Evolutionary conservation across 2,888 invertebrate species (phyloP), one percentile per base, ranked within the genome.

Genomic region (Endotricha flammealis): DNA sequence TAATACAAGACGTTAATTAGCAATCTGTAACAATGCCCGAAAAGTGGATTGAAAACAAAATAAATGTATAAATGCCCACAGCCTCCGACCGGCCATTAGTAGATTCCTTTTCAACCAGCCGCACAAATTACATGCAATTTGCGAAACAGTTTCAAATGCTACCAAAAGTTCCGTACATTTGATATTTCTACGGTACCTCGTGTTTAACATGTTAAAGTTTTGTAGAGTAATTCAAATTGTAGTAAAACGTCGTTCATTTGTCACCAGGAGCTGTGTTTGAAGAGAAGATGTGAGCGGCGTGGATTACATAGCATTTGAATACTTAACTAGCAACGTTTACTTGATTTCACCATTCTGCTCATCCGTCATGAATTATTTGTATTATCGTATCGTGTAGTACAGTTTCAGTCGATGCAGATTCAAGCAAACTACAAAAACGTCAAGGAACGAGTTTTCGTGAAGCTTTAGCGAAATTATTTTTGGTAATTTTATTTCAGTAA

Each of bases 81-180:
- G 20, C 6, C 20, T 20, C 6, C 16, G 4, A 8, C 20, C 20
- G 6, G n/a, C 20, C 20, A 20, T 20, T 20, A 20, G 20, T 66
- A 34, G 58, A 64, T 63, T 53, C 58, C 44, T 20, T 44, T 49
- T 55, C 54, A 64, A 65, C 65, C 65, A 59, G 64, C 70, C 68
- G 53, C 57, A 61, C 66, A 74, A 79, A 76, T 74, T 71, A 69
- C 65, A 67, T 54, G 70, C 70, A 75, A 77, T 77, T 77, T 74
- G 65, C 64, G 60, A 48, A 56, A 59, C 48, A 64, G 53, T 51
- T 47, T 61, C 59, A 61, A 67, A 56, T 67, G 66, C 67, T 65
- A 71, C 20, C 20, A 7, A 20, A 20, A 20, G 20, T 20, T 20
- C 20, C 20, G 4, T 20, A 20, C 20, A 4, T 20, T 20, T 20